Percentiles rank a stretch among this genome's conserved stretches.
phyloP scores from a whole-genome alignment of 2,888 invertebrate species.

The Julus scandinavius region DNA sequence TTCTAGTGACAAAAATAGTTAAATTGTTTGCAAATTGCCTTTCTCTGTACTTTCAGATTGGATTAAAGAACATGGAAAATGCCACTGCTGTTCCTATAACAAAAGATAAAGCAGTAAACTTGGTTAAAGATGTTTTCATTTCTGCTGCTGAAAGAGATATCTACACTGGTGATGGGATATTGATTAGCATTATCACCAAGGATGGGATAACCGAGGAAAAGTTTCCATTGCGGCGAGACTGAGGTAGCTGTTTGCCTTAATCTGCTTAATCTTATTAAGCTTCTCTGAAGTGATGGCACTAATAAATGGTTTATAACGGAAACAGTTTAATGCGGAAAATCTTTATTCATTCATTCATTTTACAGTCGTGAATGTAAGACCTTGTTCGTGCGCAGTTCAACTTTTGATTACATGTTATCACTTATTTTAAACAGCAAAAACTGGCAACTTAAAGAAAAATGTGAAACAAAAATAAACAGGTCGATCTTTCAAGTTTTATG shows the following conservation, averaged over 20 bases:
- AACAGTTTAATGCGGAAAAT: not conserved
- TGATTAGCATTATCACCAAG: slow-evolving; percentile 87
- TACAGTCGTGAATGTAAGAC: not conserved
- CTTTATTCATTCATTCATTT: not conserved
- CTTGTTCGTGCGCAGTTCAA: not conserved
- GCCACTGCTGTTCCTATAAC: slow-evolving; percentile 73
- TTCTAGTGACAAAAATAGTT: no score
- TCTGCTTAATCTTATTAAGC: not conserved
- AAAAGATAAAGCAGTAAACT: slow-evolving; percentile 81
- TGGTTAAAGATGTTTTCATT: slow-evolving; percentile 95
- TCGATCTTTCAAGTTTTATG: not conserved
- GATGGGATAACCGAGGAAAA: slow-evolving; percentile 79
- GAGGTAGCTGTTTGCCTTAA: slow-evolving; percentile 63
- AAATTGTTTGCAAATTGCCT: not conserved
- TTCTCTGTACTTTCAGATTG: slow-evolving; percentile 72
- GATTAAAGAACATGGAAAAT: slow-evolving; percentile 86
- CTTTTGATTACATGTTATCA: not conserved
- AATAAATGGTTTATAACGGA: slow-evolving; percentile 39
- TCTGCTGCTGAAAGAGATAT: slow-evolving; percentile 98
- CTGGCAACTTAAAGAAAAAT: not conserved
- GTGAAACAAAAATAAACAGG: not conserved
- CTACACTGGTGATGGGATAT: slow-evolving; percentile 92
- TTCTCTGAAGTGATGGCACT: not conserved
- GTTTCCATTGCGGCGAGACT: slow-evolving; percentile 89
- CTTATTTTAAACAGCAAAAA: not conserved